These are phyloP conservation scores for Dendroctonus valens DNA, from an alignment of 1,140 invertebrate genomes.

Conservation along the genomic window DNA sequence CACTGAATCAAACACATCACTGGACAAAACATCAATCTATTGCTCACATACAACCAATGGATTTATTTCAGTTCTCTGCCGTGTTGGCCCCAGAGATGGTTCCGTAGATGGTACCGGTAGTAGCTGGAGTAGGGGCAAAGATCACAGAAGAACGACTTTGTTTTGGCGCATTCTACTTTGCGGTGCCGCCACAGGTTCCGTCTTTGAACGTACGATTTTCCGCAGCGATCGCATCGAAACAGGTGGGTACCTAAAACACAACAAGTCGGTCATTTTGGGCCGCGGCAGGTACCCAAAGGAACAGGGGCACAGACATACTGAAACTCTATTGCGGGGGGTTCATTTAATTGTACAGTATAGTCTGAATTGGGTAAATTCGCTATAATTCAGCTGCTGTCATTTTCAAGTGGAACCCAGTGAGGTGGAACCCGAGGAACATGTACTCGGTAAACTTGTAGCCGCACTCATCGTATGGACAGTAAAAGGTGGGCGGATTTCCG, in stretches of 20 bases:
- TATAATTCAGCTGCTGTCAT: constrained; percentile 1
- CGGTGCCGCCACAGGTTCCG: constrained; percentile 10
- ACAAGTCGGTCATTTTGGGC: too few relatives aligned
- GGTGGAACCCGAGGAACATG: constrained; percentile 26
- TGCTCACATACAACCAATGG: too few relatives aligned
- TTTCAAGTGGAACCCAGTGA: constrained; percentile 21
- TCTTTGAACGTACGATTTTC: constrained; percentile 31
- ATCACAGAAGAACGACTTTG: constrained; percentile 10
- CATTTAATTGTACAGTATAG: neutral
- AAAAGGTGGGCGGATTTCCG: constrained; percentile 32
- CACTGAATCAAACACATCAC: too few relatives aligned
- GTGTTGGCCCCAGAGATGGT: too few relatives aligned
- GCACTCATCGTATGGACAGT: constrained; percentile 31
- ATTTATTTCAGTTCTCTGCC: too few relatives aligned
- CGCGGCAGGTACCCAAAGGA: too few relatives aligned
- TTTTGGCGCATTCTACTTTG: constrained; percentile 18
- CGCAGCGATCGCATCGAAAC: constrained; percentile 22
- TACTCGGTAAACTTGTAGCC: constrained; percentile 32
- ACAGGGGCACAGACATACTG: too few relatives aligned
- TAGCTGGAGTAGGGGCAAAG: constrained; percentile 14
- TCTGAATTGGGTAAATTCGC: neutral
- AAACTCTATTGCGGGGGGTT: too few relatives aligned
- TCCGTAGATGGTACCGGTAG: too few relatives aligned
- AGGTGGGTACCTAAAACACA: too few relatives aligned
- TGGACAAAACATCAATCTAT: too few relatives aligned